Conservation (phyloP, 2,797 vertebrate genomes). For the Pogonophryne albipinna region DNA sequence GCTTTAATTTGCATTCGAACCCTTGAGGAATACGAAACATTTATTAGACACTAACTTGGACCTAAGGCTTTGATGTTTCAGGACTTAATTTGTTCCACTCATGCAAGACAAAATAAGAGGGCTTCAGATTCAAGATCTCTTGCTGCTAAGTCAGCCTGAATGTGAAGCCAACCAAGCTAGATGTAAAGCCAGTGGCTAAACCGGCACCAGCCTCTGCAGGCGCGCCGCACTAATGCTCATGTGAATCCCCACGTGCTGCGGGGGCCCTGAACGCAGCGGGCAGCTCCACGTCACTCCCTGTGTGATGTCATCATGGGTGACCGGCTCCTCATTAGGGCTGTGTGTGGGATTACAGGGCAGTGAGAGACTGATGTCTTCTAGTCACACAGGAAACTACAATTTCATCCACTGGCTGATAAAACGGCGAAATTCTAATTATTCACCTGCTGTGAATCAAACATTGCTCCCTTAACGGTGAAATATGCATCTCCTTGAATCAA, state of each 20-base stretch:
- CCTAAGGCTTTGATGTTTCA: slow-evolving; percentile 6
- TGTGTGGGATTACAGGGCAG: slow-evolving; percentile 73
- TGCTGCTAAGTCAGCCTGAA: slow-evolving; percentile 51
- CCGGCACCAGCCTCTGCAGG: slow-evolving; percentile 48
- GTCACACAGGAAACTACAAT: slow-evolving; percentile 38
- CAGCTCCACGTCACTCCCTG: slow-evolving; percentile 67
- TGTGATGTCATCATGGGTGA: slow-evolving; percentile 76
- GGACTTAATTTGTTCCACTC: slow-evolving; percentile 8
- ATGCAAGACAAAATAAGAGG: slow-evolving; percentile 19
- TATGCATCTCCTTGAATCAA: too few species aligned
- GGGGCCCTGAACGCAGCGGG: slow-evolving; percentile 56
- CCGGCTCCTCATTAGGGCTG: slow-evolving; percentile 65
- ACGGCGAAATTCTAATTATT: neutral
- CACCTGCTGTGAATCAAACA: slow-evolving; percentile 14
- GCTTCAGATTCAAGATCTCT: slow-evolving; percentile 5
- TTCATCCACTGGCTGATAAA: neutral
- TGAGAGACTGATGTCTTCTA: slow-evolving; percentile 29
- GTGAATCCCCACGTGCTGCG: slow-evolving; percentile 78
- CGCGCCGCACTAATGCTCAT: slow-evolving; percentile 67
- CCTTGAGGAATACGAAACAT: slow-evolving; percentile 52
- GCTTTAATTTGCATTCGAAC: slow-evolving; percentile 37
- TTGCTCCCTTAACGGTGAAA: neutral
- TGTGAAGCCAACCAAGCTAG: slow-evolving; percentile 60
- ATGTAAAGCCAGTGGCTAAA: slow-evolving; percentile 58
- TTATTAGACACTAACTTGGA: slow-evolving; percentile 31